A percentile compares a stretch with the other conserved stretches of the same genome.
phyloP scores from a whole-genome alignment of 2,113 vertebrate genomes.

The Malaclemys terrapin region DNA sequence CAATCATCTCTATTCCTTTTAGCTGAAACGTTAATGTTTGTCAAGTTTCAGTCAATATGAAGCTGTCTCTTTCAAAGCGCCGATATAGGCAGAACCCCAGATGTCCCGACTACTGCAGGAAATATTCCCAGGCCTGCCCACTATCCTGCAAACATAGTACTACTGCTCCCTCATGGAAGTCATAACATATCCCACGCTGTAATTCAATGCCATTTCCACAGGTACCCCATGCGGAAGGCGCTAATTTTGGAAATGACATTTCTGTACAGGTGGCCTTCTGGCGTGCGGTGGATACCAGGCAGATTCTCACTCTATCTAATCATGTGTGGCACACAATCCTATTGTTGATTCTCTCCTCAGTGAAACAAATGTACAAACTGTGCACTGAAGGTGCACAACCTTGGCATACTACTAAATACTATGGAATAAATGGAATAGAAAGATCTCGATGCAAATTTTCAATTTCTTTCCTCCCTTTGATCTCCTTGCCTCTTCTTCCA shows the following conservation, averaged over 20 bases:
- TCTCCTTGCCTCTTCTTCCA: background rate
- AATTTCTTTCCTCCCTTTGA: background rate
- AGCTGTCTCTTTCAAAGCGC: slow-evolving; percentile 6
- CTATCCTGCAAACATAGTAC: background rate
- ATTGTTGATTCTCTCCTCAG: background rate
- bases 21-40: background rate
- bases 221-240: background rate
- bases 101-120: slow-evolving; percentile 16
- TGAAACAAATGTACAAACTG: background rate
- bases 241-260: slow-evolving; percentile 45
- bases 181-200: slow-evolving; percentile 25
- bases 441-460: background rate
- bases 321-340: too few relatives aligned
- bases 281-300: slow-evolving; percentile 52
- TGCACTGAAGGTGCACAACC: background rate
- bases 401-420: background rate
- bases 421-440: background rate
- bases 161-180: background rate
- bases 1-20: background rate
- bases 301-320: slow-evolving; percentile 52
- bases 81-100: background rate
- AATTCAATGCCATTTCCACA: background rate
- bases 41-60: background rate
- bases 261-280: slow-evolving; percentile 23
- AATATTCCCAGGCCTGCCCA: background rate